phyloP scores from a whole-genome alignment of 2,888 invertebrate genomes.

The Kryphioiulus occultus region DNA sequence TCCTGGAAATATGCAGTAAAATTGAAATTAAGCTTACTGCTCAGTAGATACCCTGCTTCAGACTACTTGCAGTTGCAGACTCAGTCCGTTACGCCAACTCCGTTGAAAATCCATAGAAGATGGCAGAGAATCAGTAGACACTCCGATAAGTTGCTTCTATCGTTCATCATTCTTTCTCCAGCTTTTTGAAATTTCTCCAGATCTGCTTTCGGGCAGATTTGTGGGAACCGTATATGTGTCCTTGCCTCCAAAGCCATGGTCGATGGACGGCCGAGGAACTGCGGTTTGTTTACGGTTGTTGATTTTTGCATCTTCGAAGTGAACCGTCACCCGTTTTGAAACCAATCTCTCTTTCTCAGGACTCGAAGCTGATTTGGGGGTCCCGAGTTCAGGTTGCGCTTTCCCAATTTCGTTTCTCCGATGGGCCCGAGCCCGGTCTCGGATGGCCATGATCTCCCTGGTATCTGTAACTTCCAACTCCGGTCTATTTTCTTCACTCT shows the following conservation, averaged over 20 bases:
- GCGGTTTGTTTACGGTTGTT: neutral
- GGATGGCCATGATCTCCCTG: constrained; percentile 32
- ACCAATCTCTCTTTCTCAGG: neutral
- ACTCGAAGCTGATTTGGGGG: constrained; percentile 9
- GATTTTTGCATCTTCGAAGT: neutral
- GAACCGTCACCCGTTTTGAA: neutral
- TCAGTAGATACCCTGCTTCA: too few species aligned
- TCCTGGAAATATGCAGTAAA: too few species aligned
- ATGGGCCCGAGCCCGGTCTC: neutral
- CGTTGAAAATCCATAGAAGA: too few species aligned
- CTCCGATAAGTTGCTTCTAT: neutral
- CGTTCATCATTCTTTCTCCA: neutral
- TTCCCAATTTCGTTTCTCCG: neutral
- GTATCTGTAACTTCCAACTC: constrained; percentile 39
- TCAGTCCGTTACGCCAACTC: too few species aligned
- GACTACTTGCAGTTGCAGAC: too few species aligned
- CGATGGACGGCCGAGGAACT: neutral
- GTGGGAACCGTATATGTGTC: neutral
- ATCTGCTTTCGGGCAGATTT: neutral
- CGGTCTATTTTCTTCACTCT: constrained; percentile 36
- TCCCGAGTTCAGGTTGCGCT: neutral
- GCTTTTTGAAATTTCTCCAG: neutral
- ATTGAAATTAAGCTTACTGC: too few species aligned
- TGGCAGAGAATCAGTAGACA: neutral
- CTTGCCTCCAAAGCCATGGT: neutral